A percentile compares a stretch with the other conserved stretches of the same genome.
Conservation (phyloP, 2,888 invertebrate genomes). For the Drosophila meridiana region DNA sequence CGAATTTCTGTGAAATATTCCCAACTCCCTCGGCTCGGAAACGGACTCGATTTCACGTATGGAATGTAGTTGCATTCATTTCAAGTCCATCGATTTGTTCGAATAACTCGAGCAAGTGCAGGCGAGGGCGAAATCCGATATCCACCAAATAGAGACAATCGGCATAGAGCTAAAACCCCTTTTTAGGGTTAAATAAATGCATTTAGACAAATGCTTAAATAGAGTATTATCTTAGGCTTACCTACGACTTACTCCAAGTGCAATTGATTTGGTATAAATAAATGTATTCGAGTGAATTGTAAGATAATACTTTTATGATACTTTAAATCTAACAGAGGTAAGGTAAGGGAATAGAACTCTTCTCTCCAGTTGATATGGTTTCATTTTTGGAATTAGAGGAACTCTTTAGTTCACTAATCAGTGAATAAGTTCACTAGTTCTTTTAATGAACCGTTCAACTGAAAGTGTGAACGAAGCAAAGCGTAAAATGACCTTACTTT, state of each 20-base stretch:
- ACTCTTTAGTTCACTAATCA: too few species aligned
- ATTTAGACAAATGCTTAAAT: neutral
- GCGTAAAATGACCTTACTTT: too few species aligned
- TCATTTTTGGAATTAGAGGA: too few species aligned
- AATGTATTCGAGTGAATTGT: neutral
- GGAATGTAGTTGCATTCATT: constrained; percentile 38
- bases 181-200: neutral
- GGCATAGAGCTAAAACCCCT: neutral
- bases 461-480: too few species aligned
- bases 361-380: too few species aligned
- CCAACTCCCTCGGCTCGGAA: neutral
- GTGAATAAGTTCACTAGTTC: too few species aligned
- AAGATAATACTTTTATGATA: neutral
- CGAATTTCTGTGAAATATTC: constrained; percentile 66
- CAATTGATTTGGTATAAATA: neutral
- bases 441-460: too few species aligned
- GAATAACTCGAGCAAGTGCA: constrained; percentile 30
- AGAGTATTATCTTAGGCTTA: neutral
- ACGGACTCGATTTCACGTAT: constrained; percentile 22
- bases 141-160: constrained; percentile 2
- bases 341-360: too few species aligned
- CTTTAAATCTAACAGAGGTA: neutral
- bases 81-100: constrained; percentile 49
- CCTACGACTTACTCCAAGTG: constrained; percentile 1
- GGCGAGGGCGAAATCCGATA: constrained; percentile 37